Evolutionary conservation across 2,888 invertebrate species (phyloP).

Genomic region (Drosophila percnosoma): DNA sequence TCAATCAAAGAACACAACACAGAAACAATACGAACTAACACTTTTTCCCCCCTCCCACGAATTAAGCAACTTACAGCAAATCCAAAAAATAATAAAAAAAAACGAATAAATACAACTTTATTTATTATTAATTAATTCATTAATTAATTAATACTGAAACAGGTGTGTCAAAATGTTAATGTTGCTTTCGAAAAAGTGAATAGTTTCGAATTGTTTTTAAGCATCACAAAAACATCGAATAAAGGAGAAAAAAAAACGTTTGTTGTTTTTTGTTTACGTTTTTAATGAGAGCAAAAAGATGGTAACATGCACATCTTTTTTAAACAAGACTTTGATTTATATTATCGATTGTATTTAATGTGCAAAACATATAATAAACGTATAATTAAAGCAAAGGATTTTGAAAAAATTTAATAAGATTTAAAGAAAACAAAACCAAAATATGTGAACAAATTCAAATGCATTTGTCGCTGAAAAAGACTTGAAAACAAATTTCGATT

Average conservation of each 20-base stretch:
- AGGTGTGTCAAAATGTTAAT: constrained; percentile 42
- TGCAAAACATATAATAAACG: constrained; percentile 69
- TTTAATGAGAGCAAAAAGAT: constrained; percentile 50
- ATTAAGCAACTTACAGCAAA: constrained; percentile 29
- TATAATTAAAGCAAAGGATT: constrained; percentile 73
- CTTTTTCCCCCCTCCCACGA: constrained; percentile 25
- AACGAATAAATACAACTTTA: constrained; percentile 9
- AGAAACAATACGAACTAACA: constrained; percentile 39
- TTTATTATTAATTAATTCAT: constrained; percentile 17
- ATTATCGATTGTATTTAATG: constrained; percentile 64
- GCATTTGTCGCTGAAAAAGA: constrained; percentile 81
- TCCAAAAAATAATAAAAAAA: neutral
- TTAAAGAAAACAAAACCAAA: constrained; percentile 42
- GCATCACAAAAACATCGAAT: constrained; percentile 51
- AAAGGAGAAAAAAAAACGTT: constrained; percentile 30
- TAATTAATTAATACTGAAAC: constrained; percentile 19
- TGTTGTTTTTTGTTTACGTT: constrained; percentile 65
- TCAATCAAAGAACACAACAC: constrained; percentile 52
- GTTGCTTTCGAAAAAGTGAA: constrained; percentile 46
- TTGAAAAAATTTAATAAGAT: constrained; percentile 71
- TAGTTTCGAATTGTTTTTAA: constrained; percentile 53
- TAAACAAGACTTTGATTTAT: constrained; percentile 69
- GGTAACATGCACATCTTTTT: constrained; percentile 35
- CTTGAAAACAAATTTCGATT: constrained; percentile 78
- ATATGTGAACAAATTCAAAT: constrained; percentile 79